Percentiles rank a stretch among this genome's conserved stretches.
Evolutionary conservation across 2,797 vertebrate species (phyloP).

Genomic region (Nyctalus aviator): DNA sequence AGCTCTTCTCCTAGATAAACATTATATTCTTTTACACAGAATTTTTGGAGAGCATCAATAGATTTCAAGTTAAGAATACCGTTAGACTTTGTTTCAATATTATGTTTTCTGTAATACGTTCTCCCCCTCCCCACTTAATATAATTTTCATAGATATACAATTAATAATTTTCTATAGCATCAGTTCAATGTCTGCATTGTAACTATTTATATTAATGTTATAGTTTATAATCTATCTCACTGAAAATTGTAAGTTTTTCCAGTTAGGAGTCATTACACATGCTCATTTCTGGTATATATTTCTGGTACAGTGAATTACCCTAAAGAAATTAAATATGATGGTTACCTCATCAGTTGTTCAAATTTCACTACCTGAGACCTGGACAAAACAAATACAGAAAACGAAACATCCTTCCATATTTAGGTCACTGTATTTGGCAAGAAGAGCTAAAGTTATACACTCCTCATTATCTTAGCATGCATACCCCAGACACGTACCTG

Average conservation of each 20-base stretch:
- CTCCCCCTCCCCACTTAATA: neutral
- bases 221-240: neutral
- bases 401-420: neutral
- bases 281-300: neutral
- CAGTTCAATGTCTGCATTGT: neutral
- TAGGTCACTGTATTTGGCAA: neutral
- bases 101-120: neutral
- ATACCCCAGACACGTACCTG: neutral
- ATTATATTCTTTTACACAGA: neutral
- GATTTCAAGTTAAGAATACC: constrained; percentile 20
- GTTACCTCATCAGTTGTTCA: neutral
- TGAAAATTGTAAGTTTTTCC: neutral
- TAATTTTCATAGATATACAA: neutral
- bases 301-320: neutral
- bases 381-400: neutral
- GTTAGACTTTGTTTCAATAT: neutral
- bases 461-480: neutral
- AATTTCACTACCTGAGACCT: constrained; percentile 1
- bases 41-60: neutral
- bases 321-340: constrained; percentile 6
- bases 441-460: neutral
- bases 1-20: neutral
- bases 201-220: neutral
- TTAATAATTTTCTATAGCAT: constrained; percentile 1
- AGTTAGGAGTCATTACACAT: neutral